Evolutionary conservation across 2,113 vertebrate genomes (phyloP).

Genomic region (Hoplias malabaricus): DNA sequence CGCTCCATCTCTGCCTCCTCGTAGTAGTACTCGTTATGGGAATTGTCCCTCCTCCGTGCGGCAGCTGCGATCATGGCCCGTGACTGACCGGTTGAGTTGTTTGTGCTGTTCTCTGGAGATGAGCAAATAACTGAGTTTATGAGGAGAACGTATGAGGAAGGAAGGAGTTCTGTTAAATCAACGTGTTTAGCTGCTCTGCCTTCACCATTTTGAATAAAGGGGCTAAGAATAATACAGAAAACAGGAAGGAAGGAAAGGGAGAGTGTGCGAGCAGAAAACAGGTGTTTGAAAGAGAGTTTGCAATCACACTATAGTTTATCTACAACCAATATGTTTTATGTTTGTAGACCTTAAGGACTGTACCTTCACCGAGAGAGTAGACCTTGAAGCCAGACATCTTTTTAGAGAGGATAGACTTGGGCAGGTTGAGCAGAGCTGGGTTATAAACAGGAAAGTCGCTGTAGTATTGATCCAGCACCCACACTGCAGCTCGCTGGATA

Average conservation of each 20-base stretch:
- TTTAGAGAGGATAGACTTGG: constrained; percentile 94
- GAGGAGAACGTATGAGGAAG: background rate
- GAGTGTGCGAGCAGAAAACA: background rate
- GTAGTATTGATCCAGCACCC: constrained; percentile 96
- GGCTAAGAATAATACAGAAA: background rate
- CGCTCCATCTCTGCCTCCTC: constrained; percentile 95
- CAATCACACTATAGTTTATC: too few relatives aligned
- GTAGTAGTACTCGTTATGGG: constrained; percentile 95
- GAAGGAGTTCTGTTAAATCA: background rate
- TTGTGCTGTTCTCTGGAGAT: constrained; percentile 84
- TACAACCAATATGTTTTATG: too few relatives aligned
- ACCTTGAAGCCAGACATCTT: constrained; percentile 98
- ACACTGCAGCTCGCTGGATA: constrained; percentile 92
- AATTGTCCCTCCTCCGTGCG: constrained; percentile 88
- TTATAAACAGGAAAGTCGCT: constrained; percentile 95
- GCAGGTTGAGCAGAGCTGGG: constrained; percentile 92
- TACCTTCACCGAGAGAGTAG: constrained; percentile 93
- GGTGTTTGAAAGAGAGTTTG: too few relatives aligned
- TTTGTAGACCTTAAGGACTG: too few relatives aligned
- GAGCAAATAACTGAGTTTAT: background rate
- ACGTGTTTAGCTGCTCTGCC: background rate
- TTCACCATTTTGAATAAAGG: background rate
- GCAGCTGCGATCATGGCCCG: constrained; percentile 92
- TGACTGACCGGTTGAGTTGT: constrained; percentile 89
- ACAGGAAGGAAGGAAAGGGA: background rate